Conservation (phyloP, 2,113 vertebrate species). For the Calidris pygmaea region DNA sequence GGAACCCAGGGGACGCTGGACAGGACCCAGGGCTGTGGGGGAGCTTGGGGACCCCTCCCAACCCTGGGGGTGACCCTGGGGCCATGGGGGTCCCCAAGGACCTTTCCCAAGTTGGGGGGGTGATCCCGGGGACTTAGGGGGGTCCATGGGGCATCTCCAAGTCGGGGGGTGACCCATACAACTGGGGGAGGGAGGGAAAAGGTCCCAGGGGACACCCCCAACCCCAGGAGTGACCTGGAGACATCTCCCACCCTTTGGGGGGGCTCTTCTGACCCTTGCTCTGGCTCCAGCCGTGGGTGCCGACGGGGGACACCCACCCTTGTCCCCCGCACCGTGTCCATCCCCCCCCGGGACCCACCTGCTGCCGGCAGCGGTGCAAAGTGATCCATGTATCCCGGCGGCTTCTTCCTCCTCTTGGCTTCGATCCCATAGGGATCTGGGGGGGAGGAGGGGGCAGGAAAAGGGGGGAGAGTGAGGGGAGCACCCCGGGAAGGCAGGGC, state of each 20-base stretch:
- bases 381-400: slow-evolving; percentile 63
- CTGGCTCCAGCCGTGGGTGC: background rate
- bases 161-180: no score
- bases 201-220: background rate
- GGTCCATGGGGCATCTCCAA: background rate
- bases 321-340: no score
- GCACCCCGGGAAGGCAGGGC: no score
- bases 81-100: no score
- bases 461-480: background rate
- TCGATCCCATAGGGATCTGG: slow-evolving; percentile 73
- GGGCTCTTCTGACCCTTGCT: background rate
- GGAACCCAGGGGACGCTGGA: no score
- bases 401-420: slow-evolving; percentile 66
- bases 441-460: background rate
- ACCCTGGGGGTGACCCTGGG: background rate
- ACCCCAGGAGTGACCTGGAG: background rate
- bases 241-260: no score
- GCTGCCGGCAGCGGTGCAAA: slow-evolving; percentile 4
- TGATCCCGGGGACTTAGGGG: no score
- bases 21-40: no score
- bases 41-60: background rate
- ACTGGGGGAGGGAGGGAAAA: no score
- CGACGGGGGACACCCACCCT: background rate
- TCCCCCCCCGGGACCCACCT: background rate
- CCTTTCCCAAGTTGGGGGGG: background rate